A percentile compares a stretch with the other conserved stretches of the same genome.
phyloP scores from a whole-genome alignment of 2,888 invertebrate genomes.

The Ephialtes manifestator region DNA sequence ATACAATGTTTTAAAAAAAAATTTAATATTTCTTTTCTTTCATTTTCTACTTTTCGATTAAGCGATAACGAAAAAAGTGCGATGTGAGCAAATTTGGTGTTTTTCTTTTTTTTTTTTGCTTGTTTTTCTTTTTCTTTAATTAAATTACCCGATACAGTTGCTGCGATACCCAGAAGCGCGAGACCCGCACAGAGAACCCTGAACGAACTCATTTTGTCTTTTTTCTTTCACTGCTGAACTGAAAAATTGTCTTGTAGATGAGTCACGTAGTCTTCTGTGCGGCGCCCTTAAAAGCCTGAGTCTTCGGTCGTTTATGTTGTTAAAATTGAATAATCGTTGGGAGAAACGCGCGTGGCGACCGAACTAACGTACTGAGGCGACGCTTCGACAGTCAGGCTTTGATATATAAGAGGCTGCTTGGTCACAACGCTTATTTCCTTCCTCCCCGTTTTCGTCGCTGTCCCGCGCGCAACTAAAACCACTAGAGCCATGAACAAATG shows the following conservation, averaged over 20 bases:
- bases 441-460: slow-evolving; percentile 19
- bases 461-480: neutral
- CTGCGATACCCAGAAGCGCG: slow-evolving; percentile 62
- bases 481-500: neutral
- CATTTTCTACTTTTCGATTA: slow-evolving; percentile 1
- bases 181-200: slow-evolving; percentile 54
- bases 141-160: slow-evolving; percentile 61
- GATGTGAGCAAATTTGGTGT: slow-evolving; percentile 44
- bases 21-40: neutral
- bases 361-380: slow-evolving; percentile 4
- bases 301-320: neutral
- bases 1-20: neutral
- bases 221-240: slow-evolving; percentile 16
- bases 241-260: neutral
- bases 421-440: slow-evolving; percentile 31
- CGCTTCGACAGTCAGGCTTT: slow-evolving; percentile 3
- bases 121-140: slow-evolving; percentile 37
- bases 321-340: neutral
- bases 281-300: neutral
- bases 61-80: slow-evolving; percentile 50
- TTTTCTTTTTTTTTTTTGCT: neutral
- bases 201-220: slow-evolving; percentile 41
- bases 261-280: slow-evolving; percentile 4
- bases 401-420: slow-evolving; percentile 16
- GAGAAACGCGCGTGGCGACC: slow-evolving; percentile 10